phyloP scores from a whole-genome alignment of 92 coral and sea anemone species.

The Muricea muricata region DNA sequence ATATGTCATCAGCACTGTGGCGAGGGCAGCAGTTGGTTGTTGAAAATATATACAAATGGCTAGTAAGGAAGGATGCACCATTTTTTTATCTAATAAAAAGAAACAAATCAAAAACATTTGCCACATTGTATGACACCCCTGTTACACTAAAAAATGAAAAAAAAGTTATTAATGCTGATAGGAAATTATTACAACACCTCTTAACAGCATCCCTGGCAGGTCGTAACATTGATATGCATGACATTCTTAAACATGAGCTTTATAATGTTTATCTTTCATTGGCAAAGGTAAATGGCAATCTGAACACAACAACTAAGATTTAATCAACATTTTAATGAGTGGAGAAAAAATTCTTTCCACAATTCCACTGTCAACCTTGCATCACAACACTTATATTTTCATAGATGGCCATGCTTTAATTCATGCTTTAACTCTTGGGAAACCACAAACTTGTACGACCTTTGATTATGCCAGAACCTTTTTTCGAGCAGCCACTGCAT shows the following conservation, averaged over 20 bases:
- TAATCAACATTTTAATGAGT: slow-evolving; percentile 1
- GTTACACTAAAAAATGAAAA: not conserved
- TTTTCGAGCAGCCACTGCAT: not conserved
- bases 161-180: slow-evolving; percentile 26
- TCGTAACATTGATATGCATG: slow-evolving; percentile 32
- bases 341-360: not conserved
- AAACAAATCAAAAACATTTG: slow-evolving; percentile 22
- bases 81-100: slow-evolving; percentile 26
- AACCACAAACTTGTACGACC: slow-evolving; percentile 32
- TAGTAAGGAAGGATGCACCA: slow-evolving; percentile 18
- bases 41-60: slow-evolving; percentile 7
- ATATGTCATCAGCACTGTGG: slow-evolving; percentile 3
- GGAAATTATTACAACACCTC: slow-evolving; percentile 27
- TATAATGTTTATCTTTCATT: slow-evolving; percentile 15
- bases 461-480: slow-evolving; percentile 29
- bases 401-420: slow-evolving; percentile 35
- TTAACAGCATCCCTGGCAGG: slow-evolving; percentile 40
- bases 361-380: not conserved
- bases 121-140: not conserved
- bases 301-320: slow-evolving; percentile 19
- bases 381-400: slow-evolving; percentile 15
- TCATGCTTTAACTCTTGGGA: slow-evolving; percentile 28
- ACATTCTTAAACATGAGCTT: slow-evolving; percentile 35
- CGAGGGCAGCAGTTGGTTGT: not conserved
- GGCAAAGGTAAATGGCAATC: slow-evolving; percentile 22